Evolutionary conservation across 1,140 invertebrate species (phyloP), one percentile per base, ranked within the genome.

Genomic region (Agrilus planipennis): DNA sequence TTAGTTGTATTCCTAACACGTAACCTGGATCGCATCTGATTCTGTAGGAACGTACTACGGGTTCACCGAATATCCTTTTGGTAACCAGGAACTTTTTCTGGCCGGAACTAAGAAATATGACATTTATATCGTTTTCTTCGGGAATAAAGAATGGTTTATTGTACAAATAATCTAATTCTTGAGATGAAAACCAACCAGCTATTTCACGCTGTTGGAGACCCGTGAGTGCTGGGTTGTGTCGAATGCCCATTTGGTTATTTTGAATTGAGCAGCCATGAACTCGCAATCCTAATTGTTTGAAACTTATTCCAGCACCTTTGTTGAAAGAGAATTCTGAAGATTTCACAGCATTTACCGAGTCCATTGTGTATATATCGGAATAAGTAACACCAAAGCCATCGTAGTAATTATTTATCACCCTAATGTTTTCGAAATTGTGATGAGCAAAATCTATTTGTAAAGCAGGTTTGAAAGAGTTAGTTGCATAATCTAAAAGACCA

Each of bases 391-490:
- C 89, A 11, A 94, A 60, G 0, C 90, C 90, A 60, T 92, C 87
- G 54, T 89, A 81, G 18, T 81, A 75, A 61, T 92, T 94, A 48
- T 88, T 76, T 0, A 73, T 64, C 2, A 94, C 68, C 50, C 76
- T 73, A 3, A 94, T 74, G 48, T 84, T 84, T 55, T 90, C 82
- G 45, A 97, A 69, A 17, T 85, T 81, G 57, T 98, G 92, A 38
- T 86, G 77, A 36, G 91, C 87, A 63, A 97, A 94, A 64, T 99
- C 95, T 41, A 98, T 85, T 68, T 95, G 91, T 2, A 99, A 62
- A 0, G 93, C 95, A 31, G 87, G 86, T 58, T 88, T 90, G 50
- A 97, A 96, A 2, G 73, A 60, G 61, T 87, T 84, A 0, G 84
- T 91, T 0, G 84, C 77, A 58, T 93, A 95, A 69, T 99, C 95